A percentile compares a stretch with the other conserved stretches of the same genome.
These are phyloP conservation scores for Camponotus floridanus DNA, from an alignment of 1,140 invertebrate genomes.

Conservation along the genomic window DNA sequence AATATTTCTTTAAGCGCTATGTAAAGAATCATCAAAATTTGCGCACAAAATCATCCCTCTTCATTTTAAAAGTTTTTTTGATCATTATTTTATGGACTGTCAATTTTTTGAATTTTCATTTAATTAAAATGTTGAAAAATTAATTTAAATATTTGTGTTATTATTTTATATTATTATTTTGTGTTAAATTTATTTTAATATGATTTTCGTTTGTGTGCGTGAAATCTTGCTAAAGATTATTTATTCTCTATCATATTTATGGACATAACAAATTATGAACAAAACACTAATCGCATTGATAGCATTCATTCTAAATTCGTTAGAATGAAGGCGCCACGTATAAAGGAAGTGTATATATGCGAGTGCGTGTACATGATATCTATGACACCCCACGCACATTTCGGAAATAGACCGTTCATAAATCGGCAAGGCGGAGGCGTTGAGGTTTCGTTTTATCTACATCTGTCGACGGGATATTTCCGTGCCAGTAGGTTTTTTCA, in stretches of 20 bases:
- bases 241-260: no score
- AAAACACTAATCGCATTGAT: not conserved
- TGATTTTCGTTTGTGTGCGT: not conserved
- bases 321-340: not conserved
- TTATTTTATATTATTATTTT: no score
- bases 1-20: not conserved
- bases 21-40: not conserved
- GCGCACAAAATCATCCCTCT: not conserved
- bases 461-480: constrained; percentile 48
- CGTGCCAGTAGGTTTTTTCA: constrained; percentile 60
- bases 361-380: not conserved
- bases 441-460: constrained; percentile 56
- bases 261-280: not conserved
- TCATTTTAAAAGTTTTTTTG: not conserved
- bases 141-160: not conserved
- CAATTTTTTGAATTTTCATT: not conserved
- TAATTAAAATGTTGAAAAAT: not conserved
- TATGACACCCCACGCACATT: constrained; percentile 16
- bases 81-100: not conserved
- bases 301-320: not conserved
- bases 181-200: not conserved
- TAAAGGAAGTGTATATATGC: not conserved
- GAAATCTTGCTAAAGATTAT: no score
- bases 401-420: constrained; percentile 60
- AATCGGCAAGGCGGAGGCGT: constrained; percentile 55